Conservation (phyloP, 2,113 vertebrate genomes). For the Panurus biarmicus region DNA sequence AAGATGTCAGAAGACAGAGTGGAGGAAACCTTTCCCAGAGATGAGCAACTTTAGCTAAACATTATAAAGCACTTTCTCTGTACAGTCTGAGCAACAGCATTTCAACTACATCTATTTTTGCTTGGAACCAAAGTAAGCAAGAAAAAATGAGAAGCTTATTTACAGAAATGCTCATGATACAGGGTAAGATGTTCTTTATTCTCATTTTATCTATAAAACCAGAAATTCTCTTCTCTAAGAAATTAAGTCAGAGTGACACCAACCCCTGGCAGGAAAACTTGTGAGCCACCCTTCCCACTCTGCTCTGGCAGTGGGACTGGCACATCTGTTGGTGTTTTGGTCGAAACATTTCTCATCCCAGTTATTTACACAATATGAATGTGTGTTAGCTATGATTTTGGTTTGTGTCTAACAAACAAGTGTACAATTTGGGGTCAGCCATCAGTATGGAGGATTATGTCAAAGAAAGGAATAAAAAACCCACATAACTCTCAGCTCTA, state of each 20-base stretch:
- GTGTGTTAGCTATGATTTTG: constrained; percentile 15
- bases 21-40: neutral
- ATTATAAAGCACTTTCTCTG: neutral
- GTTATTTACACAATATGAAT: constrained; percentile 53
- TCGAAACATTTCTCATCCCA: neutral
- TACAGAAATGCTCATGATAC: neutral
- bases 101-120: neutral
- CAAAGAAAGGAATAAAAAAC: neutral
- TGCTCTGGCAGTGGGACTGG: neutral
- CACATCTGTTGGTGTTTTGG: constrained; percentile 18
- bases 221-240: neutral
- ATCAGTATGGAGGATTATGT: neutral
- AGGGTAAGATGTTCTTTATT: neutral
- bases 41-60: neutral
- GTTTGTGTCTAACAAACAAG: constrained; percentile 3
- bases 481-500: neutral
- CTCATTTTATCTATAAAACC: neutral
- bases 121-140: neutral
- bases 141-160: neutral
- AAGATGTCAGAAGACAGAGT: neutral
- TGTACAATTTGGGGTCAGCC: neutral
- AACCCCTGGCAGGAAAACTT: neutral
- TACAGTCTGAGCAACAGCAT: neutral
- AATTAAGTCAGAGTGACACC: neutral
- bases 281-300: neutral